These are phyloP conservation scores for Drosophila testacea DNA, from an alignment of 2,888 invertebrate genomes.

Conservation along the genomic window DNA sequence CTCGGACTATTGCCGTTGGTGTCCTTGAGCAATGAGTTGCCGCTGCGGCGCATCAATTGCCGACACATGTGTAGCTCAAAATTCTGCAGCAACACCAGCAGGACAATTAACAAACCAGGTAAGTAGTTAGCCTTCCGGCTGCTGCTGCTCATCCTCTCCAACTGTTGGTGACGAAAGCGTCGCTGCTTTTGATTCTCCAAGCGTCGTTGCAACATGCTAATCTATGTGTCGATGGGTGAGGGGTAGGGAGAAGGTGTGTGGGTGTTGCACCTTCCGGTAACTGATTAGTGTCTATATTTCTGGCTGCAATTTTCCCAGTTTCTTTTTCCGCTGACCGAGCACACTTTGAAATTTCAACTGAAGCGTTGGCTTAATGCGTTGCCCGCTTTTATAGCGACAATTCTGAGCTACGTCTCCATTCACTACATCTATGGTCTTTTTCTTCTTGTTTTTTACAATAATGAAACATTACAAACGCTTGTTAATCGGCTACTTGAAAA, in stretches of 20 bases:
- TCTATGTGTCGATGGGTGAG: not conserved
- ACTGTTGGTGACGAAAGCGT: slow-evolving; percentile 31
- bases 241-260: not conserved
- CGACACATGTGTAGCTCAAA: slow-evolving; percentile 73
- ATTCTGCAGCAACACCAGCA: slow-evolving; percentile 72
- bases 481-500: slow-evolving; percentile 70
- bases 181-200: slow-evolving; percentile 26
- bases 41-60: slow-evolving; percentile 54
- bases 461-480: slow-evolving; percentile 80
- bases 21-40: slow-evolving; percentile 14
- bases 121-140: slow-evolving; percentile 48
- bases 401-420: slow-evolving; percentile 10
- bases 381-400: slow-evolving; percentile 70
- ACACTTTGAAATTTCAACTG: slow-evolving; percentile 75
- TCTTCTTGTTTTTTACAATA: slow-evolving; percentile 61
- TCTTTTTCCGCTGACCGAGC: slow-evolving; percentile 26
- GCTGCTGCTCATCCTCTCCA: slow-evolving; percentile 11
- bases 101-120: slow-evolving; percentile 64
- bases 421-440: slow-evolving; percentile 24
- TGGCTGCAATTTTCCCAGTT: slow-evolving; percentile 37
- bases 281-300: slow-evolving; percentile 37
- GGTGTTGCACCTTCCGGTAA: slow-evolving; percentile 15
- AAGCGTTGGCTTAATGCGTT: slow-evolving; percentile 59
- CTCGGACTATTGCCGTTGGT: not conserved
- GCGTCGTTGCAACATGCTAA: slow-evolving; percentile 28